Percentiles rank a stretch among this genome's conserved stretches.
These are phyloP conservation scores for Embidobia sp. DNA, from an alignment of 2,888 invertebrate species.

Conservation along the genomic window DNA sequence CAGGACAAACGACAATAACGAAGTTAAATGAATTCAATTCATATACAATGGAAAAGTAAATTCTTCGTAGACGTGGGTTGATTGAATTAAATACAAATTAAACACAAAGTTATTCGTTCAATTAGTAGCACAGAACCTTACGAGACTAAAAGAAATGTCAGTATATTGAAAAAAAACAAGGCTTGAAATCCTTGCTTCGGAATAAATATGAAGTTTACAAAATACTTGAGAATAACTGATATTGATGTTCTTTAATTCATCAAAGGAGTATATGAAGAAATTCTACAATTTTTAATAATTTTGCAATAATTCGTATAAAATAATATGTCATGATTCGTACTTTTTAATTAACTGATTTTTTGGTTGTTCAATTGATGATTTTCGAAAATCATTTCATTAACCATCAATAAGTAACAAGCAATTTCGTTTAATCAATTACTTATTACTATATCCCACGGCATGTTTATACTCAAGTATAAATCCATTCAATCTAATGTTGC, in stretches of 20 bases:
- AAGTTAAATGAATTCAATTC: conserved; percentile 36
- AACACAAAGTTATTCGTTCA: conserved; percentile 47
- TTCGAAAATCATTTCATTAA: too few species aligned
- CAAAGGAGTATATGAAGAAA: too few species aligned
- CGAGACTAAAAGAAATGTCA: conserved; percentile 25
- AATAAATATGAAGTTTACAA: conserved; percentile 12
- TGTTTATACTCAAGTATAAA: too few species aligned
- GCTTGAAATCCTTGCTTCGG: conserved; percentile 7
- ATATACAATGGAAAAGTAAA: conserved; percentile 33
- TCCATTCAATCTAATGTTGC: too few species aligned
- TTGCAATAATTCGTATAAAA: too few species aligned
- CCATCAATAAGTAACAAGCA: too few species aligned
- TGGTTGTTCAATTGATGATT: too few species aligned
- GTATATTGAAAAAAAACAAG: conserved; percentile 23
- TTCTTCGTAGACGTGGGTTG: conserved; percentile 30
- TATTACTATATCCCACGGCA: too few species aligned
- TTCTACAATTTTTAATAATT: too few species aligned
- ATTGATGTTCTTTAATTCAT: neutral
- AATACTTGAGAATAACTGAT: conserved; percentile 5
- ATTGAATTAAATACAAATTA: conserved; percentile 47
- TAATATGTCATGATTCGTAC: too few species aligned
- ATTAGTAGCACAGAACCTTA: conserved; percentile 36
- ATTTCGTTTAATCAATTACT: too few species aligned
- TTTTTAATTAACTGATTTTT: too few species aligned
- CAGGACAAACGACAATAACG: conserved; percentile 23